Evolutionary conservation across 2,888 invertebrate genomes (phyloP).

Genomic region (Troglohyphantes excavatus): DNA sequence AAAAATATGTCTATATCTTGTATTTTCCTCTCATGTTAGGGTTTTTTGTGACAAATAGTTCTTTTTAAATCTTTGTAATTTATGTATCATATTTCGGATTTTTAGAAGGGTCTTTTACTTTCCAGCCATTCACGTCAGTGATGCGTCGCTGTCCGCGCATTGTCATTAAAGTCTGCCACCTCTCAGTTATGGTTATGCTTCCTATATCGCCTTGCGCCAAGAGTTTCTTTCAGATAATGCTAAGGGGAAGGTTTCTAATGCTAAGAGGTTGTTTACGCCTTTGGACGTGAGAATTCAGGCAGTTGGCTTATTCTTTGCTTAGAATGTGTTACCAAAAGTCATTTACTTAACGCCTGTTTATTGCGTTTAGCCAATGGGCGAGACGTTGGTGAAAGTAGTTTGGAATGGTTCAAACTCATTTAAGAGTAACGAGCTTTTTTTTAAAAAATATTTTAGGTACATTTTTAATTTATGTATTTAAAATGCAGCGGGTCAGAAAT

Average conservation of each 20-base stretch:
- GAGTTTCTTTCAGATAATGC: constrained; percentile 43
- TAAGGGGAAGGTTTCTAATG: neutral
- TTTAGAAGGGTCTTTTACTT: constrained; percentile 24
- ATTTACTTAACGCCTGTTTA: neutral
- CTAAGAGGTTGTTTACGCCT: constrained; percentile 15
- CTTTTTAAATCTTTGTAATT: too few relatives aligned
- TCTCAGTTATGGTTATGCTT: constrained; percentile 38
- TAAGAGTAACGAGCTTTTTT: too few relatives aligned
- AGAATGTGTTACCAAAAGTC: neutral
- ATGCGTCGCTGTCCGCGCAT: constrained; percentile 34
- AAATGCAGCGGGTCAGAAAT: too few relatives aligned
- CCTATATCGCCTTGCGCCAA: constrained; percentile 32
- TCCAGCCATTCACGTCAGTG: neutral
- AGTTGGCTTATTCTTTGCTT: constrained; percentile 16
- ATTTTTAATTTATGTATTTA: too few relatives aligned
- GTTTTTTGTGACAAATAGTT: too few relatives aligned
- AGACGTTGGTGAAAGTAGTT: too few relatives aligned
- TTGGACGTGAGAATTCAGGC: constrained; percentile 33
- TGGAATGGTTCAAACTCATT: too few relatives aligned
- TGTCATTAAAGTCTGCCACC: constrained; percentile 50
- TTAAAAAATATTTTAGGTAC: too few relatives aligned
- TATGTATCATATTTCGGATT: constrained; percentile 56
- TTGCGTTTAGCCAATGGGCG: neutral
- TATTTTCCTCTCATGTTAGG: too few relatives aligned
- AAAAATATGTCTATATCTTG: too few relatives aligned